Base-by-base conservation (phyloP, 2,113 vertebrate genomes). In the Diadophis punctatus region DNA sequence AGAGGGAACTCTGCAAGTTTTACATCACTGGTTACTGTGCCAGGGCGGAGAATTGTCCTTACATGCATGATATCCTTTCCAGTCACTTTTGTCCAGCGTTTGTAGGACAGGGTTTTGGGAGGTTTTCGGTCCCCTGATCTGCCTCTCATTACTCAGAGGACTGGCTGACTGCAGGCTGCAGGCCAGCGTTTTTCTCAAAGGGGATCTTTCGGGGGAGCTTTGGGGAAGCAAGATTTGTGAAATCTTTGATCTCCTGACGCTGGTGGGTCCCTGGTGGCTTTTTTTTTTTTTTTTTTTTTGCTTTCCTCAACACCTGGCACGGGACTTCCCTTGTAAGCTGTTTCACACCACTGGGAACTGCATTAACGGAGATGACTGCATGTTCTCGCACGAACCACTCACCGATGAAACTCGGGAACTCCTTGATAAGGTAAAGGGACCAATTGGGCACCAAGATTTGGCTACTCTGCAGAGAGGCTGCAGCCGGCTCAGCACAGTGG, bases 1-100 rank as follows among this genome's bases (percentile, higher is more conserved):
- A 99, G 95, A 98, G 99, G 49, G 99, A 99, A 52, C 97, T 99
- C 16, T 99, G 99, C 98, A 99, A 99, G 95, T 99, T 99, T 94
- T 99, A 99, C 97, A 99, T 99, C 96, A 99, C 99, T 0, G 99
- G 99, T 0, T 99, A 98, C 96, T 99, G 99, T 1, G 99, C 99
- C 27, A 93, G 98, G 39, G 99, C 98, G 0, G 99, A 99, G 93
- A 99, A 98, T 97, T 99, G 99, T 91, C 98, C 99, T 0, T 99
- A 99, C 95, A 99, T 99, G 99, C 99, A 99, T 3, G 98, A 99
- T 99, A 99, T 99, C 99, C 98, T 99, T 98, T 91, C 48, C 0
- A 3, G 3, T 0, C 8, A 0, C 0, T 55, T 3, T 3, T 6
- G 1, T 86, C 9, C 53, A 14, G 52, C 43, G 11, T 49, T 49